phyloP scores from a whole-genome alignment of 2,888 invertebrate genomes.

The Nomada lathburiana region DNA sequence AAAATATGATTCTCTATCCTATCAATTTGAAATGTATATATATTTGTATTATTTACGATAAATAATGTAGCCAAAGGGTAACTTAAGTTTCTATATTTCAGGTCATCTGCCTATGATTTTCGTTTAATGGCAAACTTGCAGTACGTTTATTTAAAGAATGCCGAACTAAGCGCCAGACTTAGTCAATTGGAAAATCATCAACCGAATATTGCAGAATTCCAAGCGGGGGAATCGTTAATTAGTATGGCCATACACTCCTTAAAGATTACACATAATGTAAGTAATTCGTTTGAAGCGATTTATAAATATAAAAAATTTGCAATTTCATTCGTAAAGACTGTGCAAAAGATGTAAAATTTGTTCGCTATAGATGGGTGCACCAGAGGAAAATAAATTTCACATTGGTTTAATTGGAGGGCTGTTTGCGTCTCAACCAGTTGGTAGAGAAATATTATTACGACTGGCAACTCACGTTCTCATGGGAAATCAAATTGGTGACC shows the following conservation, averaged over 20 bases:
- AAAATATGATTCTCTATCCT: background rate
- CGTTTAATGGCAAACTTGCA: conserved; percentile 85
- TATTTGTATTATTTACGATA: background rate
- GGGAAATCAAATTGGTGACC: conserved; percentile 90
- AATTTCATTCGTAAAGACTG: background rate
- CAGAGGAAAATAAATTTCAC: conserved; percentile 93
- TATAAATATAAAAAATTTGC: background rate
- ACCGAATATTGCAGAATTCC: conserved; percentile 89
- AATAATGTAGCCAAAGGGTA: background rate
- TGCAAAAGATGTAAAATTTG: conserved; percentile 12
- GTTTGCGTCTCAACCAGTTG: conserved; percentile 92
- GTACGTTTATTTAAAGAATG: conserved; percentile 78
- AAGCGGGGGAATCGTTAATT: conserved; percentile 88
- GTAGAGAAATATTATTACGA: conserved; percentile 93
- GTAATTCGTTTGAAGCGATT: conserved; percentile 60
- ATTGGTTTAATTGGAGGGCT: conserved; percentile 94
- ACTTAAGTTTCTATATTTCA: conserved; percentile 56
- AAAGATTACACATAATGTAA: conserved; percentile 90
- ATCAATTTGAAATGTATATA: conserved; percentile 1
- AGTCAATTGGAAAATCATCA: conserved; percentile 89
- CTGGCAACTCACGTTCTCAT: conserved; percentile 92
- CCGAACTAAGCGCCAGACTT: conserved; percentile 88
- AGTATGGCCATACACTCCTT: conserved; percentile 89
- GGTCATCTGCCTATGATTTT: conserved; percentile 92
- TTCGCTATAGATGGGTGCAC: conserved; percentile 88